A percentile compares a stretch with the other conserved stretches of the same genome.
Conservation (phyloP, 2,797 vertebrate genomes). For the Chelmon rostratus region DNA sequence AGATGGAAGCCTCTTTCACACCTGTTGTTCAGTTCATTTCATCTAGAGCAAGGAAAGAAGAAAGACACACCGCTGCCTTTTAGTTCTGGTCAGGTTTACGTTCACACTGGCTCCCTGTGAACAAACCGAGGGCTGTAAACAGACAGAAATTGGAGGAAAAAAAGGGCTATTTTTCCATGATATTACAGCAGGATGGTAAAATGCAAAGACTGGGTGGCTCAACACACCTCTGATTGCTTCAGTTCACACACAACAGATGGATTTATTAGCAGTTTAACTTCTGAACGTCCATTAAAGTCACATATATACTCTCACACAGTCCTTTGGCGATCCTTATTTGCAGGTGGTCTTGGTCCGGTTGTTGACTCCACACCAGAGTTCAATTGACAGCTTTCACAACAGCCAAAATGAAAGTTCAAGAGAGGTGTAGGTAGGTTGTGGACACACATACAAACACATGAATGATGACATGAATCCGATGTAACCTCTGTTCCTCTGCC, state of each 20-base stretch:
- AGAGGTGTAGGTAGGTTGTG: background rate
- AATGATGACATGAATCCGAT: background rate
- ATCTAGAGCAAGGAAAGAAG: background rate
- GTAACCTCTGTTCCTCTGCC: slow-evolving; percentile 7
- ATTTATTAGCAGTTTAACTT: background rate
- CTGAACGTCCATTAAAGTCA: background rate
- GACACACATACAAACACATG: background rate
- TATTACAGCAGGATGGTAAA: background rate
- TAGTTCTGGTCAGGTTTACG: background rate
- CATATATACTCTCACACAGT: background rate
- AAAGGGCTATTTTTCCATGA: background rate
- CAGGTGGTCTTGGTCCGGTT: too few relatives aligned
- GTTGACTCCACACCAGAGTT: background rate
- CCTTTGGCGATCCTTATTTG: background rate
- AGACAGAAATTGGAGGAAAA: background rate
- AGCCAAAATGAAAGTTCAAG: background rate
- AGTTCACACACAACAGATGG: background rate
- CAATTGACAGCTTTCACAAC: slow-evolving; percentile 1
- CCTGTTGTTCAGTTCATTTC: slow-evolving; percentile 25
- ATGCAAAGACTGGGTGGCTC: background rate
- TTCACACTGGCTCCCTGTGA: background rate
- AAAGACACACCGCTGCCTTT: background rate
- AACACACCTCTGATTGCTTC: background rate
- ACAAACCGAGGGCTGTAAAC: background rate
- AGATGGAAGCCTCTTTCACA: slow-evolving; percentile 19